Percentiles rank a stretch among this genome's conserved stretches.
phyloP scores from a whole-genome alignment of 2,113 vertebrate genomes.

The Emydura subglobosa region DNA sequence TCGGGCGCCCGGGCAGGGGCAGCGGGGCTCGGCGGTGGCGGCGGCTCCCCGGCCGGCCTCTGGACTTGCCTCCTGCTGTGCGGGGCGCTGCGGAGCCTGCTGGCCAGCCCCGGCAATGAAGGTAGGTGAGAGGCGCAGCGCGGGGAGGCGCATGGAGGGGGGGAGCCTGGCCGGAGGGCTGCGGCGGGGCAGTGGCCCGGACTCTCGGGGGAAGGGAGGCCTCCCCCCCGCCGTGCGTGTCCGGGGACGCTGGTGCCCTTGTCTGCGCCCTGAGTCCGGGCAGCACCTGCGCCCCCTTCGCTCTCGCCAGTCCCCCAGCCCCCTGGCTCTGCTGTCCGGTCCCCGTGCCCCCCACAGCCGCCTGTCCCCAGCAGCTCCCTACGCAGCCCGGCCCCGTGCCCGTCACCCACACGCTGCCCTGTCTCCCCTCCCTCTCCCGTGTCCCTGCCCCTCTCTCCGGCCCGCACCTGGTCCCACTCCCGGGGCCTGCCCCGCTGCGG shows the following conservation, averaged over 20 bases:
- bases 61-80: constrained; percentile 72
- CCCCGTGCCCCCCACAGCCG: background rate
- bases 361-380: background rate
- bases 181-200: background rate
- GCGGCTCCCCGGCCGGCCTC: constrained; percentile 36
- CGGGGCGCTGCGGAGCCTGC: constrained; percentile 73
- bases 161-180: too few species aligned
- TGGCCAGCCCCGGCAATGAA: constrained; percentile 78
- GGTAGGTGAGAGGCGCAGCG: constrained; percentile 74
- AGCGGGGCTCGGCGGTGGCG: background rate
- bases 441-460: background rate
- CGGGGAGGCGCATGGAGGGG: background rate
- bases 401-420: too few species aligned
- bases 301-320: too few species aligned
- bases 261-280: too few species aligned
- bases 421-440: background rate
- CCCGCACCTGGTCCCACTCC: background rate
- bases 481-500: background rate
- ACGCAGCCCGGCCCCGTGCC: background rate
- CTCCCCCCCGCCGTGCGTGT: background rate
- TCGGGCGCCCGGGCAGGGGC: constrained; percentile 7
- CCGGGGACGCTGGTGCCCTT: too few species aligned
- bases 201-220: background rate
- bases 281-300: too few species aligned
- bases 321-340: background rate